A percentile compares a stretch with the other conserved stretches of the same genome.
These are phyloP conservation scores for Antedon mediterranea DNA, from an alignment of 53 echinoderm and acorn worm genomes.

Conservation along the genomic window DNA sequence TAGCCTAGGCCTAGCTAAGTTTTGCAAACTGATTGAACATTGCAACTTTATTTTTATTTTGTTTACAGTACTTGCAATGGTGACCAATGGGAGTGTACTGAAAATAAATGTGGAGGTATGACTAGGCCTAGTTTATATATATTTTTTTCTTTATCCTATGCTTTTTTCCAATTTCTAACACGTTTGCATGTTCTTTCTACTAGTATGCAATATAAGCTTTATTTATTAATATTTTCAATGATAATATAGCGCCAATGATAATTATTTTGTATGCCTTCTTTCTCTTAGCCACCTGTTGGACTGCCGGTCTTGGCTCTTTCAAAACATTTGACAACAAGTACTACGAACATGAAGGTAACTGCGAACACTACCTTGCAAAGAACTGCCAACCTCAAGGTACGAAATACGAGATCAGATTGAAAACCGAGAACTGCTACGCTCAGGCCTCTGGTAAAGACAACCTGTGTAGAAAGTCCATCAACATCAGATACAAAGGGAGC, in stretches of 20 bases:
- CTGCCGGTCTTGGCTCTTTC: not conserved
- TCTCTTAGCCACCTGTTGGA: constrained; percentile 2
- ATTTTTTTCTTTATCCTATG: too few relatives aligned
- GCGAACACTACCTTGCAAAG: not conserved
- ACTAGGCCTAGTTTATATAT: too few relatives aligned
- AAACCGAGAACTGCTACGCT: constrained; percentile 4
- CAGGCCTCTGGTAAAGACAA: not conserved
- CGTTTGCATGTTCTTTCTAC: too few relatives aligned
- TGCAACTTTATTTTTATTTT: not conserved
- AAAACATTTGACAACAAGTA: not conserved
- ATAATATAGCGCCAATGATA: too few relatives aligned
- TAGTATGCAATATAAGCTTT: too few relatives aligned
- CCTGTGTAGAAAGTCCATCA: not conserved
- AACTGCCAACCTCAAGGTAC: not conserved
- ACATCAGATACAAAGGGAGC: not conserved
- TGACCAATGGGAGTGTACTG: constrained; percentile 23
- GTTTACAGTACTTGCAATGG: constrained; percentile 20
- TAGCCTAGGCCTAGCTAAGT: too few relatives aligned
- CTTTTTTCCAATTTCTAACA: too few relatives aligned
- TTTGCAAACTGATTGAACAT: too few relatives aligned
- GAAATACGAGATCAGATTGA: not conserved
- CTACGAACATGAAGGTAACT: not conserved
- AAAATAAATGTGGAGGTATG: constrained; percentile 36
- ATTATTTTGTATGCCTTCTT: too few relatives aligned
- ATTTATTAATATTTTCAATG: too few relatives aligned